Evolutionary conservation across 2,888 invertebrate genomes (phyloP).

Genomic region (Macrophya alboannulata): DNA sequence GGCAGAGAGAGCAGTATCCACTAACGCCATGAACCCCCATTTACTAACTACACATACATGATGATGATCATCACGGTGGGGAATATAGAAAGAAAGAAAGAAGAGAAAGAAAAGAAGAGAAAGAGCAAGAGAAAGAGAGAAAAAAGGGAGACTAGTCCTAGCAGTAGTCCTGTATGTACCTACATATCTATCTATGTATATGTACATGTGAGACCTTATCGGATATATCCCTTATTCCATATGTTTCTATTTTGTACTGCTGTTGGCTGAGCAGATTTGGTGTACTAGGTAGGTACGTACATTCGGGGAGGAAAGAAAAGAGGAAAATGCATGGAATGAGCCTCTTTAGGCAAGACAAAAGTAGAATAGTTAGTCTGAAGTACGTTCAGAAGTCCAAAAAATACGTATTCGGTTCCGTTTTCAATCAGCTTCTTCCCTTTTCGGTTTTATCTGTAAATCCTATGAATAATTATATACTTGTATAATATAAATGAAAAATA

Average conservation of each 20-base stretch:
- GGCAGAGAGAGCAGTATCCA: conserved; percentile 68
- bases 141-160: neutral
- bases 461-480: too few species aligned
- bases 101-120: neutral
- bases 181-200: neutral
- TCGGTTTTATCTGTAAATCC: too few species aligned
- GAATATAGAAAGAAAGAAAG: neutral
- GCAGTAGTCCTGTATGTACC: neutral
- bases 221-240: conserved; percentile 50
- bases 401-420: too few species aligned
- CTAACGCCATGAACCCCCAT: conserved; percentile 74
- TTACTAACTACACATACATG: conserved; percentile 53
- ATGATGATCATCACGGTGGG: neutral
- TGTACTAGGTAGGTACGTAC: neutral
- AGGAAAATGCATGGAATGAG: neutral
- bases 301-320: neutral
- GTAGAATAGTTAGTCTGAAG: too few species aligned
- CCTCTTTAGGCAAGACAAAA: neutral
- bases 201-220: conserved; percentile 3
- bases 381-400: too few species aligned
- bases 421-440: too few species aligned
- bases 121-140: neutral
- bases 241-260: conserved; percentile 41
- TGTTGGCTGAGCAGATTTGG: neutral
- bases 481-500: too few species aligned